phyloP scores from a whole-genome alignment of 2,888 invertebrate genomes.

The Neoitamus cyanurus region DNA sequence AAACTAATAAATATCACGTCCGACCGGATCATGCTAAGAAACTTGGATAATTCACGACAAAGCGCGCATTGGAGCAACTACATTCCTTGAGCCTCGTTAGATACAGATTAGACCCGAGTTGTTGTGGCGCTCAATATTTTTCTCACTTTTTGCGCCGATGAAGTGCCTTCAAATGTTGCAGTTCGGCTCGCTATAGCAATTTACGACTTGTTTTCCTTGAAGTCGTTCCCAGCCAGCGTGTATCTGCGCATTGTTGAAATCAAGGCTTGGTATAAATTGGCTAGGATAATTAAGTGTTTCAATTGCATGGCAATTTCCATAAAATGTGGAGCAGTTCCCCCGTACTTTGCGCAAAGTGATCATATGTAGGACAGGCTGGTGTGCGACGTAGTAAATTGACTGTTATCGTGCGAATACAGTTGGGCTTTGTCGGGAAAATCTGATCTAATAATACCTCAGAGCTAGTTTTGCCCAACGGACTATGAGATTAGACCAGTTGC shows the following conservation, averaged over 20 bases:
- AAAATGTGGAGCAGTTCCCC: constrained; percentile 41
- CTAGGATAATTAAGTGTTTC: constrained; percentile 31
- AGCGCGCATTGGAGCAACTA: background rate
- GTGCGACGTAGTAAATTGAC: background rate
- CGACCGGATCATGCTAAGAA: constrained; percentile 14
- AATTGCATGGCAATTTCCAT: constrained; percentile 42
- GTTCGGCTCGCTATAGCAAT: constrained; percentile 21
- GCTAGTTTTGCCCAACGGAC: background rate
- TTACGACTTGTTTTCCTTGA: constrained; percentile 34
- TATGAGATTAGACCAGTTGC: background rate
- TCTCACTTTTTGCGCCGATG: constrained; percentile 20
- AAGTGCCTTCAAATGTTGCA: constrained; percentile 7
- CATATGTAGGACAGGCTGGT: background rate
- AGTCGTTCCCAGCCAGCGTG: constrained; percentile 1
- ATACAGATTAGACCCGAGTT: constrained; percentile 19
- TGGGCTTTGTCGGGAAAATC: background rate
- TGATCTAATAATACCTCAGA: background rate
- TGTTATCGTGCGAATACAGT: background rate
- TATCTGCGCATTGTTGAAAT: background rate
- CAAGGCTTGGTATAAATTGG: constrained; percentile 12
- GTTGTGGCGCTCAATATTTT: background rate
- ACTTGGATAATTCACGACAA: constrained; percentile 21
- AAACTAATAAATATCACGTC: constrained; percentile 39
- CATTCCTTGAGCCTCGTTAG: constrained; percentile 31
- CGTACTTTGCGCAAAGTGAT: background rate